Conservation (phyloP, 2,888 invertebrate species). For the Melitaea athalia region DNA sequence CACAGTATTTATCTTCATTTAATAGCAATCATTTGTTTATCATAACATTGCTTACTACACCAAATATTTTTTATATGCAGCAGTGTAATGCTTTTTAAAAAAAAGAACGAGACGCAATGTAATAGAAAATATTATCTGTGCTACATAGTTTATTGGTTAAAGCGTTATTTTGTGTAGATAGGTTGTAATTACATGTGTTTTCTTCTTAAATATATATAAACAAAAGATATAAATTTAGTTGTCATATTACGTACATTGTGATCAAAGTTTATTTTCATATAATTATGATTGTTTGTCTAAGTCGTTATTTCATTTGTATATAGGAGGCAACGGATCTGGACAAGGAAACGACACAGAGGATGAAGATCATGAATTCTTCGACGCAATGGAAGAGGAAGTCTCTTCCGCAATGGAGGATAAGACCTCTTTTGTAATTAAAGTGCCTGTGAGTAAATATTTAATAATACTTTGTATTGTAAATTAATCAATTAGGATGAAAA, state of each 20-base stretch:
- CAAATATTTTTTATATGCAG: background rate
- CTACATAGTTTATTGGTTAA: slow-evolving; percentile 5
- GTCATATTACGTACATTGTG: background rate
- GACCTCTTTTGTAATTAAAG: slow-evolving; percentile 85
- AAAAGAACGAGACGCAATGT: background rate
- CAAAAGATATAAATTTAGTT: background rate
- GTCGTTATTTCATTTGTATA: background rate
- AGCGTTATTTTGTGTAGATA: slow-evolving; percentile 6
- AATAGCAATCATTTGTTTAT: slow-evolving; percentile 5
- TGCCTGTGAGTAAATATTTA: slow-evolving; percentile 72
- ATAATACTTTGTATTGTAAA: background rate
- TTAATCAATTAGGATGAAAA: too few relatives aligned
- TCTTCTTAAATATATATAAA: slow-evolving; percentile 4
- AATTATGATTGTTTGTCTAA: background rate
- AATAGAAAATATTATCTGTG: background rate
- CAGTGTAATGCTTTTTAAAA: background rate
- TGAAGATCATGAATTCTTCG: slow-evolving; percentile 90
- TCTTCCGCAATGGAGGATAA: slow-evolving; percentile 71
- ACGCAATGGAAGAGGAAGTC: slow-evolving; percentile 83
- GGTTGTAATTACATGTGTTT: slow-evolving; percentile 4
- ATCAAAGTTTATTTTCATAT: background rate
- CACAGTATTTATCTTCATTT: background rate
- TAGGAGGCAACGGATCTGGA: slow-evolving; percentile 77
- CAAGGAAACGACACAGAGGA: slow-evolving; percentile 83
- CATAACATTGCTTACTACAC: slow-evolving; percentile 2